Evolutionary conservation across 2,113 vertebrate species (phyloP).

Genomic region (Eptesicus fuscus): DNA sequence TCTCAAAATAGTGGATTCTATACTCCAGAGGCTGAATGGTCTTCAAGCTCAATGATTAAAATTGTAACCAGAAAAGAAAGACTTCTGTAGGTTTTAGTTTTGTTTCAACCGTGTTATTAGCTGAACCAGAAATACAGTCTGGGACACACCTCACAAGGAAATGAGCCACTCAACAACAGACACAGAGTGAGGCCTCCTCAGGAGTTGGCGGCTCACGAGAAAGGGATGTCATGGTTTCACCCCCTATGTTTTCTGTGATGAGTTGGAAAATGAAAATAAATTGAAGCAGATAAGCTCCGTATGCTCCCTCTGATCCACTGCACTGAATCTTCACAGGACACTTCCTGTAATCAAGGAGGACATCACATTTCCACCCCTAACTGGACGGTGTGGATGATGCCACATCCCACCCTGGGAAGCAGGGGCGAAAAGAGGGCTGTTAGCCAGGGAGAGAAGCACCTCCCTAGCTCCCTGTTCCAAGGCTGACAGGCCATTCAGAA

Average conservation of each 20-base stretch:
- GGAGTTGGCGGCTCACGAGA: neutral
- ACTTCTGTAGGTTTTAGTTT: neutral
- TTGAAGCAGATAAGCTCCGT: neutral
- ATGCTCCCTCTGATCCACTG: neutral
- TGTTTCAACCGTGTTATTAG: neutral
- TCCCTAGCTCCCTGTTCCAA: neutral
- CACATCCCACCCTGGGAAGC: too few relatives aligned
- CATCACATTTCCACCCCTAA: neutral
- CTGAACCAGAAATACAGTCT: slow-evolving; percentile 6
- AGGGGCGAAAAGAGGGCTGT: neutral
- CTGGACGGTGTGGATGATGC: neutral
- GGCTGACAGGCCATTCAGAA: neutral
- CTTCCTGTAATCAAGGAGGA: neutral
- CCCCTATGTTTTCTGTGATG: neutral
- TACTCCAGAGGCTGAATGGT: neutral
- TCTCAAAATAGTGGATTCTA: slow-evolving; percentile 40
- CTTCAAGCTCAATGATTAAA: slow-evolving; percentile 47
- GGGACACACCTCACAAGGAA: neutral
- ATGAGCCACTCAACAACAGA: neutral
- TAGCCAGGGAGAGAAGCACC: neutral
- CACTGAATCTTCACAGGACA: neutral
- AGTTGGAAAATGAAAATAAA: neutral
- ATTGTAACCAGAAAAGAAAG: neutral
- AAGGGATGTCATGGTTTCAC: neutral
- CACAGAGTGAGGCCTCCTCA: neutral